phyloP scores from a whole-genome alignment of 2,113 vertebrate species.

The Zosterops lateralis region DNA sequence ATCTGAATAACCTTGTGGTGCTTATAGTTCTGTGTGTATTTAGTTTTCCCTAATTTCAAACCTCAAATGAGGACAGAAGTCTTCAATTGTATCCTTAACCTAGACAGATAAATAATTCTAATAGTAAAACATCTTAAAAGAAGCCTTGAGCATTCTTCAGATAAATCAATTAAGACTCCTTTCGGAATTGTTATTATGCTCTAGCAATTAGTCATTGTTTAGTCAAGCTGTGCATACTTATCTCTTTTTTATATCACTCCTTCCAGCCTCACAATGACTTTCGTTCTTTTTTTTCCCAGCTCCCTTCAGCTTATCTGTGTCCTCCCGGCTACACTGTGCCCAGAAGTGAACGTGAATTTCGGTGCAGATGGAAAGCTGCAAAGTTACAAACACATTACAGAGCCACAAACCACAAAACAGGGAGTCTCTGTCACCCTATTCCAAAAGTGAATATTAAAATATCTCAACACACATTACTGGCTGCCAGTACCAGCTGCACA shows the following conservation, averaged over 20 bases:
- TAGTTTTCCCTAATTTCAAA: conserved; percentile 2
- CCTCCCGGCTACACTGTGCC: not conserved
- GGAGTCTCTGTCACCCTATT: not conserved
- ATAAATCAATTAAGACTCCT: conserved; percentile 55
- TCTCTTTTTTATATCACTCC: conserved; percentile 37
- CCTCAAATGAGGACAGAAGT: not conserved
- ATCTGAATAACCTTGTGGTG: not conserved
- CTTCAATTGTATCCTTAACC: not conserved
- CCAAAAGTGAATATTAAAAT: not conserved
- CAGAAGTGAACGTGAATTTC: not conserved
- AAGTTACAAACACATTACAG: not conserved
- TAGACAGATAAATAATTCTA: conserved; percentile 36
- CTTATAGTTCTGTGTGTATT: not conserved
- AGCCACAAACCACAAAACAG: not conserved
- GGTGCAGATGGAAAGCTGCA: not conserved
- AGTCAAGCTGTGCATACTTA: conserved; percentile 38
- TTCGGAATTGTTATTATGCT: conserved; percentile 38
- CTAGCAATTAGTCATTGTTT: conserved; percentile 48
- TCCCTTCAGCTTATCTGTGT: not conserved
- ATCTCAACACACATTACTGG: not conserved
- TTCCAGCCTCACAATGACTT: conserved; percentile 7
- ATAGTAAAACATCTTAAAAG: conserved; percentile 5
- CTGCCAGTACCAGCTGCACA: not conserved
- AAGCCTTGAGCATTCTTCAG: conserved; percentile 27
- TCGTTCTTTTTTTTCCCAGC: not conserved